A percentile compares a stretch with the other conserved stretches of the same genome.
These are phyloP conservation scores for Aphaenogaster rudis DNA, from an alignment of 1,140 invertebrate genomes.

Conservation along the genomic window DNA sequence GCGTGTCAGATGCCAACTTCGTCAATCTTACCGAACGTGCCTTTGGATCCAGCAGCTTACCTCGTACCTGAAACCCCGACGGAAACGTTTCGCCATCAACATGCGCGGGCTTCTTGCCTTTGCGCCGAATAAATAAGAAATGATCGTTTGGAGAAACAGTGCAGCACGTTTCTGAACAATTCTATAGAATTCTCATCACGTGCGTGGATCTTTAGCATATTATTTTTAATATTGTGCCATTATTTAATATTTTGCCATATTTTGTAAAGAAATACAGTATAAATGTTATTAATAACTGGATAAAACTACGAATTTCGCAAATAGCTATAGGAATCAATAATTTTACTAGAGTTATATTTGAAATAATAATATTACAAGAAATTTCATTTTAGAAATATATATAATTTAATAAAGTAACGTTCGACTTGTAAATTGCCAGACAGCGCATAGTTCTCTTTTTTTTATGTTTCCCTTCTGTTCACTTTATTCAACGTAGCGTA, in stretches of 20 bases:
- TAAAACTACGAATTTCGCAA: neutral
- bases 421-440: slow-evolving; percentile 7
- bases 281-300: neutral
- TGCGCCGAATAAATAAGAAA: neutral
- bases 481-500: neutral
- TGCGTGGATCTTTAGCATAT: neutral
- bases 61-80: slow-evolving; percentile 76
- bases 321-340: neutral
- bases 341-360: neutral
- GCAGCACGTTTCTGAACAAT: neutral
- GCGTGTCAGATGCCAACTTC: slow-evolving; percentile 91
- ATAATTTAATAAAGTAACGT: neutral
- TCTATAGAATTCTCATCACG: neutral
- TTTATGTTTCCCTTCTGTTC: neutral
- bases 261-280: neutral
- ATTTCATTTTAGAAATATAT: neutral
- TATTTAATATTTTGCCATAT: neutral
- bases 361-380: neutral
- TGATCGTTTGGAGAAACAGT: neutral
- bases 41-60: slow-evolving; percentile 90
- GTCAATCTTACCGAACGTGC: slow-evolving; percentile 91
- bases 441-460: neutral
- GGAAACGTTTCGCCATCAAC: slow-evolving; percentile 25
- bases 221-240: neutral
- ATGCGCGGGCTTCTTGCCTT: neutral